Evolutionary conservation across 2,113 vertebrate species (phyloP).

Genomic region (Bolborhynchus lineola): DNA sequence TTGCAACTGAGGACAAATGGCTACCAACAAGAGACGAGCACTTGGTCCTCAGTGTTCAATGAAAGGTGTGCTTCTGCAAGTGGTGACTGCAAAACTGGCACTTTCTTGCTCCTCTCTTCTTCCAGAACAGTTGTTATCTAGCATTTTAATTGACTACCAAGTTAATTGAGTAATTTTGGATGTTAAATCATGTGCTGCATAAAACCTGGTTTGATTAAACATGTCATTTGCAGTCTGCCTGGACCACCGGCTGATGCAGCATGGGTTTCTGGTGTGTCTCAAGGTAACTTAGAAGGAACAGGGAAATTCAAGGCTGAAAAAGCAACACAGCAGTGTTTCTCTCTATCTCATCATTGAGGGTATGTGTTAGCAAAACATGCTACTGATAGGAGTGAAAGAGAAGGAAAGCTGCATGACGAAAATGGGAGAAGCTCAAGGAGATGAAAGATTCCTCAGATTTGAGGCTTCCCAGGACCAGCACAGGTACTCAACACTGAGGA

Average conservation of each 20-base stretch:
- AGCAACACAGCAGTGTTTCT: not conserved
- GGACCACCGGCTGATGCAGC: not conserved
- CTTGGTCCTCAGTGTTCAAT: not conserved
- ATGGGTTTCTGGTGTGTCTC: not conserved
- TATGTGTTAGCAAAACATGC: not conserved
- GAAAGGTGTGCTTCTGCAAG: not conserved
- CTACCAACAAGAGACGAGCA: not conserved
- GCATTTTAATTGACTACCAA: not conserved
- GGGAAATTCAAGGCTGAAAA: not conserved
- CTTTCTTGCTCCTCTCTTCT: not conserved
- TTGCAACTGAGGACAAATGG: not conserved
- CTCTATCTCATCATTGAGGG: not conserved
- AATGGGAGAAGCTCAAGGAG: not conserved
- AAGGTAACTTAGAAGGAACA: not conserved
- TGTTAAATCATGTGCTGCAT: not conserved
- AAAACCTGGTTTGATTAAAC: not conserved
- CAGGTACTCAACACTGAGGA: not conserved
- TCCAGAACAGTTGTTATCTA: not conserved
- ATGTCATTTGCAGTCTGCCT: not conserved
- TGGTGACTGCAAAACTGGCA: not conserved
- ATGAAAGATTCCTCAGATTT: not conserved
- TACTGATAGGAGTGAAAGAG: not conserved
- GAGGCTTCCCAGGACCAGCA: not conserved
- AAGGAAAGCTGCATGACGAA: rapidly evolving
- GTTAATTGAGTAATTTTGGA: not conserved